A percentile compares a stretch with the other conserved stretches of the same genome.
Evolutionary conservation across 1,140 invertebrate genomes (phyloP).

Genomic region (Drosophila athabasca): DNA sequence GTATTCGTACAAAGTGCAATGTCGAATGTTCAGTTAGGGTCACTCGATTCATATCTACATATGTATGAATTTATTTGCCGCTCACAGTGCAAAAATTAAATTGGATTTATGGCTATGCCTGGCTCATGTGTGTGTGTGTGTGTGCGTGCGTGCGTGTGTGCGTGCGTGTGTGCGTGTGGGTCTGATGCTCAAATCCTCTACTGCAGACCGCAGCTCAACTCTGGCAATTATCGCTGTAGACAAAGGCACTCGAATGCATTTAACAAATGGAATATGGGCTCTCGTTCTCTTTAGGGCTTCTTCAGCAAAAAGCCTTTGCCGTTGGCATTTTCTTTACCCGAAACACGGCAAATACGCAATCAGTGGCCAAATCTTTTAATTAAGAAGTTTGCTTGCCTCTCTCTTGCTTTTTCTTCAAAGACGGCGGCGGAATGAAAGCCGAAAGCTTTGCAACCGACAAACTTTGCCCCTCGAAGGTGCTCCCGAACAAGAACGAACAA

Average conservation of each 20-base stretch:
- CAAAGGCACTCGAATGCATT: slow-evolving; percentile 50
- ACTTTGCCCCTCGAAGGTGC: background rate
- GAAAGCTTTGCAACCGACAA: too few relatives aligned
- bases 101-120: slow-evolving; percentile 31
- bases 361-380: slow-evolving; percentile 63
- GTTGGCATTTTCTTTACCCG: background rate
- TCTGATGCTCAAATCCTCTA: background rate
- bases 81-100: slow-evolving; percentile 32
- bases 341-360: slow-evolving; percentile 46
- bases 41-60: slow-evolving; percentile 37
- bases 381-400: slow-evolving; percentile 49
- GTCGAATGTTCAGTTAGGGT: slow-evolving; percentile 21
- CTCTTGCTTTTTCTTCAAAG: background rate
- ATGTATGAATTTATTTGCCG: slow-evolving; percentile 45
- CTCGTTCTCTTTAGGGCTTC: background rate
- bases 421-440: background rate
- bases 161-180: too few relatives aligned
- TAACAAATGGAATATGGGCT: slow-evolving; percentile 63
- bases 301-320: background rate
- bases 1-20: slow-evolving; percentile 13
- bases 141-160: background rate
- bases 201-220: slow-evolving; percentile 15
- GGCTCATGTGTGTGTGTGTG: background rate
- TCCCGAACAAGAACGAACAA: too few relatives aligned
- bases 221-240: slow-evolving; percentile 38